Evolutionary conservation across 2,888 invertebrate species (phyloP).

Genomic region (Erannis defoliaria): DNA sequence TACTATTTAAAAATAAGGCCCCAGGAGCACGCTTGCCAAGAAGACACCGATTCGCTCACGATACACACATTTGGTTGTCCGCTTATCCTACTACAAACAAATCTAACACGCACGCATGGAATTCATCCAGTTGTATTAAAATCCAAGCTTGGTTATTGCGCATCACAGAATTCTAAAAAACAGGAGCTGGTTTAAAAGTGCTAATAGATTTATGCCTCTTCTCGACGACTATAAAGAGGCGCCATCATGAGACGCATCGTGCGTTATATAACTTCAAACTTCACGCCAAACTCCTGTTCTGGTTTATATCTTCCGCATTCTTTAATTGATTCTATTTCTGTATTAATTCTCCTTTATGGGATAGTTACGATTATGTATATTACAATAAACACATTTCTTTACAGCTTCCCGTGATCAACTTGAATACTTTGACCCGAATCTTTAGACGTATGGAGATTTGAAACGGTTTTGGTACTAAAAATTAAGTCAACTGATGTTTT

Average conservation of each 20-base stretch:
- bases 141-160: too few species aligned
- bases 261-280: constrained; percentile 24
- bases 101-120: too few species aligned
- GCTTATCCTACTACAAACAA: too few species aligned
- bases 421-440: constrained; percentile 50
- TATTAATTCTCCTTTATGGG: constrained; percentile 66
- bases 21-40: too few species aligned
- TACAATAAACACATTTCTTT: constrained; percentile 55
- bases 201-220: constrained; percentile 45
- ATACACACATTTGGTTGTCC: too few species aligned
- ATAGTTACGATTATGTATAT: constrained; percentile 56
- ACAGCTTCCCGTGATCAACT: constrained; percentile 62
- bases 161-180: constrained; percentile 8
- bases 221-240: constrained; percentile 47
- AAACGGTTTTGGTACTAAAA: constrained; percentile 5
- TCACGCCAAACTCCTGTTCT: constrained; percentile 51
- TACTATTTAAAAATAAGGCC: too few species aligned
- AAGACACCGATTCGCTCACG: too few species aligned
- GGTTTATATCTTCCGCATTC: constrained; percentile 79
- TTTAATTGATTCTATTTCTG: constrained; percentile 71
- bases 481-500: constrained; percentile 3
- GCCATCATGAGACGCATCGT: constrained; percentile 25
- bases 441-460: constrained; percentile 23
- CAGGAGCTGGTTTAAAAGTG: constrained; percentile 7
- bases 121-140: too few species aligned